Percentiles rank a stretch among this genome's conserved stretches.
Evolutionary conservation across 2,888 invertebrate species (phyloP).

Genomic region (Arctia plantaginis): DNA sequence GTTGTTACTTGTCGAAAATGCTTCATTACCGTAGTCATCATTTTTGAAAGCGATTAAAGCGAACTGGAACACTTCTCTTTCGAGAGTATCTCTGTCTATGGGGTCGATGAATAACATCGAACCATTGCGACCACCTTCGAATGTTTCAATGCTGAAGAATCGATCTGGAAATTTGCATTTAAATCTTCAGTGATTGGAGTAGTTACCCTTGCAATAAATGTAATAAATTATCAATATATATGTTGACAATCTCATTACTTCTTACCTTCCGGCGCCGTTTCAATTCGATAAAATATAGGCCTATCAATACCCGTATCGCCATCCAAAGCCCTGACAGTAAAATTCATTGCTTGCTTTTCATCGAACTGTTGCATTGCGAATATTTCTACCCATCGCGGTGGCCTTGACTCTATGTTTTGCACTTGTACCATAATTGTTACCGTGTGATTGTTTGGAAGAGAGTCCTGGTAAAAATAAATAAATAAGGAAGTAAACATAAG

Average conservation of each 20-base stretch:
- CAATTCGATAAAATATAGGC: slow-evolving; percentile 82
- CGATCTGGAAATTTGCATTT: slow-evolving; percentile 59
- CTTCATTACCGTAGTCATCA: slow-evolving; percentile 56
- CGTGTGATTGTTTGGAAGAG: slow-evolving; percentile 72
- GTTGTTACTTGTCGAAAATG: slow-evolving; percentile 63
- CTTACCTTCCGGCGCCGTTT: slow-evolving; percentile 71
- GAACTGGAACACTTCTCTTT: slow-evolving; percentile 80
- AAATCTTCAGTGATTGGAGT: not conserved
- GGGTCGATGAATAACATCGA: slow-evolving; percentile 68
- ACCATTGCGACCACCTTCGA: slow-evolving; percentile 67
- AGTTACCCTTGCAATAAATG: not conserved
- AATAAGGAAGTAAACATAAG: not conserved
- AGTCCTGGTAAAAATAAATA: slow-evolving; percentile 74
- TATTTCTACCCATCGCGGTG: slow-evolving; percentile 87
- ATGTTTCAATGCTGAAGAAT: slow-evolving; percentile 72
- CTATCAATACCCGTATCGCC: slow-evolving; percentile 87
- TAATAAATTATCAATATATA: not conserved
- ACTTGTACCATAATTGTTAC: slow-evolving; percentile 85
- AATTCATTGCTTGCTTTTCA: slow-evolving; percentile 80
- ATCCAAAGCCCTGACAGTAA: slow-evolving; percentile 86
- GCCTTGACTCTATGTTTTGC: slow-evolving; percentile 85
- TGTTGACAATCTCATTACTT: not conserved
- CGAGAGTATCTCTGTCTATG: slow-evolving; percentile 80
- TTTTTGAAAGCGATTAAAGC: slow-evolving; percentile 81
- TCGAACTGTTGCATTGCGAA: slow-evolving; percentile 85